Conservation (phyloP, 2,797 vertebrate genomes). For the Poeciliopsis paucimaculata region DNA sequence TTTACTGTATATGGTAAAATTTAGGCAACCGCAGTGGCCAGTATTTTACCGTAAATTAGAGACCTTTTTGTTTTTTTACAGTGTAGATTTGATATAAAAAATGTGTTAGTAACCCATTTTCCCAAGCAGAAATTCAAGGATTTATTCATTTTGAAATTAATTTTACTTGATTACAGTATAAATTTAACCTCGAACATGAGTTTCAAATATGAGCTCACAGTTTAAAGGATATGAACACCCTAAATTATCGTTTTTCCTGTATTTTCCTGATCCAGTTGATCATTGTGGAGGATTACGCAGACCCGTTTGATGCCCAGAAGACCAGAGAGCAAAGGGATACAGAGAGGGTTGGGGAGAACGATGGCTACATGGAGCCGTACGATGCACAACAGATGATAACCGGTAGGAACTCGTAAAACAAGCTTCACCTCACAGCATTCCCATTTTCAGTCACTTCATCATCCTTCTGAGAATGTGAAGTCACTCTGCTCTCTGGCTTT, state of each 20-base stretch:
- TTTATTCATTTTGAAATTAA: neutral
- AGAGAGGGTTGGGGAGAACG: constrained; percentile 90
- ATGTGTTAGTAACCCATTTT: neutral
- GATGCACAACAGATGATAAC: constrained; percentile 98
- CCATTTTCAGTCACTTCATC: constrained; percentile 41
- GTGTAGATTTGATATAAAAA: too few species aligned
- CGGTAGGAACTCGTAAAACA: constrained; percentile 73
- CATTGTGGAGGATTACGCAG: constrained; percentile 94
- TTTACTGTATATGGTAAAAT: too few species aligned
- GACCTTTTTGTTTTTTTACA: too few species aligned
- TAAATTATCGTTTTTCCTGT: neutral
- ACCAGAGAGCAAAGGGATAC: constrained; percentile 90
- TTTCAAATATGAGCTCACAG: neutral
- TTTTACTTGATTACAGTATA: neutral
- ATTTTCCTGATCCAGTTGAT: constrained; percentile 81
- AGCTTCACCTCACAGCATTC: constrained; percentile 22
- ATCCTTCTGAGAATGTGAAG: constrained; percentile 40
- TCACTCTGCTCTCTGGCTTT: constrained; percentile 65
- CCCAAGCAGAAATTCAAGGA: neutral
- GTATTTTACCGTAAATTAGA: too few species aligned
- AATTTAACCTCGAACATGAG: neutral
- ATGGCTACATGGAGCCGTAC: constrained; percentile 97
- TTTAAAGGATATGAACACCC: neutral
- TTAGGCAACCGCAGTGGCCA: too few species aligned
- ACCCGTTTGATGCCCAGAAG: constrained; percentile 92